Evolutionary conservation across 2,113 vertebrate species (phyloP).

Genomic region (Typhlomys cinereus): DNA sequence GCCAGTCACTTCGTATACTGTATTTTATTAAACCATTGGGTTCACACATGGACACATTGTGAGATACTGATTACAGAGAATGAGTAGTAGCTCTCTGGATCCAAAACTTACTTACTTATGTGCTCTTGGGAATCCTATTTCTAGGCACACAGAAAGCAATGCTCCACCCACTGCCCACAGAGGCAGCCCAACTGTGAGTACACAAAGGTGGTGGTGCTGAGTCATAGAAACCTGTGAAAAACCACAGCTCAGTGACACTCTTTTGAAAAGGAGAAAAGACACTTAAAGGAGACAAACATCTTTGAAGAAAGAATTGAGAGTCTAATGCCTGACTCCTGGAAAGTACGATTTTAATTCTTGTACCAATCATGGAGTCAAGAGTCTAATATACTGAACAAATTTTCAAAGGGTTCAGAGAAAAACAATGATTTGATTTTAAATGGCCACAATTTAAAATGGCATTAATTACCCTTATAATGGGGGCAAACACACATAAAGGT

Average conservation of each 20-base stretch:
- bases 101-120: not conserved
- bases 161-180: not conserved
- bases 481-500: conserved; percentile 4
- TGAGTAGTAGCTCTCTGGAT: not conserved
- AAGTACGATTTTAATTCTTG: conserved; percentile 22
- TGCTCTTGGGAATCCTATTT: not conserved
- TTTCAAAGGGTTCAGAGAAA: conserved; percentile 26
- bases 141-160: not conserved
- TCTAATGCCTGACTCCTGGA: not conserved
- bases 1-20: not conserved
- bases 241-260: not conserved
- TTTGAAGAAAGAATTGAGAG: not conserved
- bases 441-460: too few species aligned
- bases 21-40: not conserved
- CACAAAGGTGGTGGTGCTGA: not conserved
- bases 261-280: not conserved
- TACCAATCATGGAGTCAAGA: not conserved
- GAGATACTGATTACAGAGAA: not conserved
- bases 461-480: not conserved
- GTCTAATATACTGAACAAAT: not conserved
- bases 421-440: conserved; percentile 30
- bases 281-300: not conserved
- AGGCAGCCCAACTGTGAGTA: not conserved
- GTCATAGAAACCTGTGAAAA: not conserved
- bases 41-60: too few species aligned